Evolutionary conservation across 2,888 invertebrate genomes (phyloP).

Genomic region (Lacanobia wlatinum): DNA sequence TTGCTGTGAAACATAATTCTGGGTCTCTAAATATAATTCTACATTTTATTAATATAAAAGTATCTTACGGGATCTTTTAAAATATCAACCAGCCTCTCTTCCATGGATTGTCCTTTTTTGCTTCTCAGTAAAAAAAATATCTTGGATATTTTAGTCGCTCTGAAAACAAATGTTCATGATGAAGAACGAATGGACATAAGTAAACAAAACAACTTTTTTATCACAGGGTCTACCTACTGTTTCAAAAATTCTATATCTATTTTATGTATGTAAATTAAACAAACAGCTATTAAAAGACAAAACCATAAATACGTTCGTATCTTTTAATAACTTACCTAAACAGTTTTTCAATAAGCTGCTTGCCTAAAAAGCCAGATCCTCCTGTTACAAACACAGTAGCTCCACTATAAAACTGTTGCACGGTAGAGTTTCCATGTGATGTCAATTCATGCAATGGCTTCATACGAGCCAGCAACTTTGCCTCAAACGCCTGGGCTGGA

Average conservation of each 20-base stretch:
- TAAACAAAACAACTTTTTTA: too few relatives aligned
- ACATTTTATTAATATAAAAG: neutral
- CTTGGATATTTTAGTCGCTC: constrained; percentile 32
- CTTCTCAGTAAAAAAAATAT: constrained; percentile 34
- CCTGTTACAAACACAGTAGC: constrained; percentile 94
- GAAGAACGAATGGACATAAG: too few relatives aligned
- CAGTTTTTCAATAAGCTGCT: constrained; percentile 62
- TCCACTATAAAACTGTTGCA: constrained; percentile 88
- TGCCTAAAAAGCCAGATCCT: constrained; percentile 93
- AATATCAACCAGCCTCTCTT: constrained; percentile 28
- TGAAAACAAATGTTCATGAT: neutral
- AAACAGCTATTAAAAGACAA: too few relatives aligned
- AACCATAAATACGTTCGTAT: too few relatives aligned
- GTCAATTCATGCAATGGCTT: constrained; percentile 36
- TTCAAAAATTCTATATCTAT: too few relatives aligned
- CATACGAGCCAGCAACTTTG: constrained; percentile 9
- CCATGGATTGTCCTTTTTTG: constrained; percentile 33
- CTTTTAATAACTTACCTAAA: constrained; percentile 63
- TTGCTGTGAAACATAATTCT: too few relatives aligned
- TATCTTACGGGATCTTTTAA: constrained; percentile 42
- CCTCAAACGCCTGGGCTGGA: constrained; percentile 23
- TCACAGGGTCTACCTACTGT: too few relatives aligned
- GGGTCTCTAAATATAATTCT: too few relatives aligned
- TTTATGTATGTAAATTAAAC: too few relatives aligned
- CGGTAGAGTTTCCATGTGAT: constrained; percentile 68